Percentiles rank a stretch among this genome's conserved stretches.
Evolutionary conservation across 2,797 vertebrate species (phyloP).

Genomic region (Rhynchonycteris naso): DNA sequence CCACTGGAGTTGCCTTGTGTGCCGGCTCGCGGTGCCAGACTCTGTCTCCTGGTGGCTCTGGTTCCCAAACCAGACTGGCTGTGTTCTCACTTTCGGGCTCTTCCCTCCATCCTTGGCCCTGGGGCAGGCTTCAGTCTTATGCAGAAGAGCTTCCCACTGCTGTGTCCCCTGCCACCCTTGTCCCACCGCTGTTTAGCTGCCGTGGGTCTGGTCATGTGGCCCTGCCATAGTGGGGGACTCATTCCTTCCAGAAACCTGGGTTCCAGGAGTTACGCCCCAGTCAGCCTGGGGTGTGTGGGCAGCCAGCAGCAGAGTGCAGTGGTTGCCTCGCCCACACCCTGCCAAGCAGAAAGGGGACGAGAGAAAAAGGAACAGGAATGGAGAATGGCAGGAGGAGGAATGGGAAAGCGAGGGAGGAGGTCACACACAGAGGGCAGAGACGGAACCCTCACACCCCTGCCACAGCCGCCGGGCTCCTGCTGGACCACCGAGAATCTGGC

Average conservation of each 20-base stretch:
- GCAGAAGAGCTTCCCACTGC: background rate
- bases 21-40: background rate
- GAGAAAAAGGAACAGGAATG: background rate
- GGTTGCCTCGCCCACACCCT: background rate
- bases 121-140: background rate
- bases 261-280: background rate
- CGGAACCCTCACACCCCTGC: background rate
- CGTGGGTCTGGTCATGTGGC: background rate
- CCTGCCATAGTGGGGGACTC: background rate
- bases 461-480: background rate
- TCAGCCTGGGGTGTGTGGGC: no score
- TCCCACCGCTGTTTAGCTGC: background rate
- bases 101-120: background rate
- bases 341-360: background rate
- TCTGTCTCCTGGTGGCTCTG: background rate
- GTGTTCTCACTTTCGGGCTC: background rate
- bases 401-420: no score
- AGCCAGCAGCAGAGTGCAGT: background rate
- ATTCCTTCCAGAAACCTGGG: background rate
- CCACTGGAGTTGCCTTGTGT: rapidly evolving
- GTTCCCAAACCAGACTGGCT: background rate
- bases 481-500: background rate
- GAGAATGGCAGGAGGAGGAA: background rate
- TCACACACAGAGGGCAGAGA: no score
- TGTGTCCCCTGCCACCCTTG: background rate